Evolutionary conservation across 2,113 vertebrate genomes (phyloP).

Genomic region (Gymnarchus niloticus): DNA sequence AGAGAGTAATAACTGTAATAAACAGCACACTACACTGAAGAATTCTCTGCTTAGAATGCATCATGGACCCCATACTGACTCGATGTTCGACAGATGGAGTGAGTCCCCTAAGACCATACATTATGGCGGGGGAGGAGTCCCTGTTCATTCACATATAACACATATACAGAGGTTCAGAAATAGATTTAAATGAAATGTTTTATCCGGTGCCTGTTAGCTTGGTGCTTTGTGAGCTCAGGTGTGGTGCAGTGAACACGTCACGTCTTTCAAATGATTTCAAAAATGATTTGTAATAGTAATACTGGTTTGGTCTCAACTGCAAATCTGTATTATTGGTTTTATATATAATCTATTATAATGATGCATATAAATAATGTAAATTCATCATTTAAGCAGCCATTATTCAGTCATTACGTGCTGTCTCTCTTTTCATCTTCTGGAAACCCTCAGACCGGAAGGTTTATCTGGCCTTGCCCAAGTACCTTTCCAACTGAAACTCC

Average conservation of each 20-base stretch:
- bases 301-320: background rate
- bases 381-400: background rate
- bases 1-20: too few relatives aligned
- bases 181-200: too few relatives aligned
- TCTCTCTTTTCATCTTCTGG: slow-evolving; percentile 6
- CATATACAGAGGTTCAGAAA: too few relatives aligned
- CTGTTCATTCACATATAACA: too few relatives aligned
- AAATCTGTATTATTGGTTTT: background rate
- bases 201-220: background rate
- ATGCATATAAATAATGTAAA: background rate
- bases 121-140: too few relatives aligned
- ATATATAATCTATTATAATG: background rate
- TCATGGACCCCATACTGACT: too few relatives aligned
- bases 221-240: background rate
- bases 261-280: background rate
- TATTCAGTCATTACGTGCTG: background rate
- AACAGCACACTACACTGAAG: too few relatives aligned
- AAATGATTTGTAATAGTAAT: background rate
- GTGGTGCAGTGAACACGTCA: background rate
- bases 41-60: too few relatives aligned
- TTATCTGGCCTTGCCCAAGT: too few relatives aligned
- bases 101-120: too few relatives aligned
- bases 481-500: background rate
- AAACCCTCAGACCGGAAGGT: background rate
- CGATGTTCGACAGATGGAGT: too few relatives aligned